Evolutionary conservation across 2,888 invertebrate species (phyloP).

Genomic region (Aphidoletes aphidimyza): DNA sequence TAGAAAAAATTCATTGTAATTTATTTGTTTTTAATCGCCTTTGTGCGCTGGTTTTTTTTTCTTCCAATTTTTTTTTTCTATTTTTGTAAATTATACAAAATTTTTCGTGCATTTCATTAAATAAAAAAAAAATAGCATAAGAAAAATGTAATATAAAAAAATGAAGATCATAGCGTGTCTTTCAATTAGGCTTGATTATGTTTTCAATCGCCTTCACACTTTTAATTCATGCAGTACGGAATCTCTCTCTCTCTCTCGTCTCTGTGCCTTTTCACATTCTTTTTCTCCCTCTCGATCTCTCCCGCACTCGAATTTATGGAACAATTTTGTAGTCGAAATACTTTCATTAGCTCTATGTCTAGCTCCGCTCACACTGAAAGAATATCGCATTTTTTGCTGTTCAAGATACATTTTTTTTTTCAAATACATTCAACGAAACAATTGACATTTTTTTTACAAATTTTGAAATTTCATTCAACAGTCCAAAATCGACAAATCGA

Average conservation of each 20-base stretch:
- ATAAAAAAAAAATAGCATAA: neutral
- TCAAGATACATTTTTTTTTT: no score
- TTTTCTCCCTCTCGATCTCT: neutral
- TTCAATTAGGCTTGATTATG: slow-evolving; percentile 3
- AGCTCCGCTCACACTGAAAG: no score
- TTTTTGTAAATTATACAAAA: slow-evolving; percentile 9
- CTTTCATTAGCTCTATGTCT: no score
- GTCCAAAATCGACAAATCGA: no score
- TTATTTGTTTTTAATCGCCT: slow-evolving; percentile 51
- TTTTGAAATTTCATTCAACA: no score
- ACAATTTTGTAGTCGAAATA: no score
- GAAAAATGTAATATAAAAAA: neutral
- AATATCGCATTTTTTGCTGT: no score
- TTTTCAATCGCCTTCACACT: slow-evolving; percentile 2
- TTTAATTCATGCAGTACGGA: neutral
- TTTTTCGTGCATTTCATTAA: slow-evolving; percentile 24
- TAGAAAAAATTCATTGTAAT: slow-evolving; percentile 11
- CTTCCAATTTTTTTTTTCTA: neutral
- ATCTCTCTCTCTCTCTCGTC: no score
- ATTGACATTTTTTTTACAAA: no score
- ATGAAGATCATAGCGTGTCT: neutral
- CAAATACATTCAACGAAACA: no score
- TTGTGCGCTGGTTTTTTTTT: neutral
- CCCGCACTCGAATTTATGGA: no score
- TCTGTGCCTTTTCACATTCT: neutral